These are phyloP conservation scores for Hystrix brachyura DNA, from an alignment of 2,113 vertebrate genomes.

Conservation along the genomic window DNA sequence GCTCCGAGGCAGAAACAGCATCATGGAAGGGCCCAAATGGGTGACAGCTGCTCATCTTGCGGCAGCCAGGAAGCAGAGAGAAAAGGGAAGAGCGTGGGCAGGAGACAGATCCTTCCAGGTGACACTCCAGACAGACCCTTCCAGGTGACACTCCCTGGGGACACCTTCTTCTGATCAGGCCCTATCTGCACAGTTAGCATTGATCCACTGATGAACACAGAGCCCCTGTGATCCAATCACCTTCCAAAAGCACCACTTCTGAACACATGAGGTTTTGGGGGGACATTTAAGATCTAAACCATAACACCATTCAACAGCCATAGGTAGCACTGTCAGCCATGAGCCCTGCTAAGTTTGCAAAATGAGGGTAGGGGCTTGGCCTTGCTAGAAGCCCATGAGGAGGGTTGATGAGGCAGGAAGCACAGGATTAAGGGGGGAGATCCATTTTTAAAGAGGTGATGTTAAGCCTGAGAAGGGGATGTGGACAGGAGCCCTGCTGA, in stretches of 20 bases:
- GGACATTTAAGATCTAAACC: background rate
- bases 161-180: background rate
- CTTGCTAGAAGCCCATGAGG: background rate
- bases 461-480: background rate
- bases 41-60: background rate
- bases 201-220: background rate
- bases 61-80: background rate
- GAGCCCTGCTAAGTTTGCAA: background rate
- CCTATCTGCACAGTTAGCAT: background rate
- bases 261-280: background rate
- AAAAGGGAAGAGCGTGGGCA: background rate
- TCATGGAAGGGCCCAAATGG: background rate
- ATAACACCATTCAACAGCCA: background rate
- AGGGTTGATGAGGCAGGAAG: background rate
- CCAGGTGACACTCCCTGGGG: background rate
- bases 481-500: background rate
- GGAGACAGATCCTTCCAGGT: background rate
- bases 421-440: background rate
- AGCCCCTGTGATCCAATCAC: background rate
- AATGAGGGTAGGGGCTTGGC: background rate
- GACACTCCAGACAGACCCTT: background rate
- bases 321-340: background rate
- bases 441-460: background rate
- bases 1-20: background rate
- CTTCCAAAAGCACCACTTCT: background rate